These are phyloP conservation scores for Arctia plantaginis DNA, from an alignment of 2,888 invertebrate species.

Conservation along the genomic window DNA sequence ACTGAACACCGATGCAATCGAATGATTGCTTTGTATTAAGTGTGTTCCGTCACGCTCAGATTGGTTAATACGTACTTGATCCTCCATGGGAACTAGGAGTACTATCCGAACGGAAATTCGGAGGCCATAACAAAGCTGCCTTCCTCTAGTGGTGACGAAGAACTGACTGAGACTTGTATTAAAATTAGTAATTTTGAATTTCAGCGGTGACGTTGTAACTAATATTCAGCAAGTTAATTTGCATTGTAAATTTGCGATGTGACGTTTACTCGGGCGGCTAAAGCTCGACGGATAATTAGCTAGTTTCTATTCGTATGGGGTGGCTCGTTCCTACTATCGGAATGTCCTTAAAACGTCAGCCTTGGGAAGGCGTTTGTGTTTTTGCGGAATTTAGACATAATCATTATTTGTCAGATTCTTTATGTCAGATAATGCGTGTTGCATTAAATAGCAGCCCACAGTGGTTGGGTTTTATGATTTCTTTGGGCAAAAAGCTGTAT, in stretches of 20 bases:
- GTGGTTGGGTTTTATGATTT: constrained; percentile 60
- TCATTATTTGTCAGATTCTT: constrained; percentile 60
- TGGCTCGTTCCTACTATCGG: constrained; percentile 64
- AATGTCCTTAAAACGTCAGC: constrained; percentile 73
- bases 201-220: constrained; percentile 82
- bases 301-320: constrained; percentile 83
- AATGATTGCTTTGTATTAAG: constrained; percentile 63
- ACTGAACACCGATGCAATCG: constrained; percentile 66
- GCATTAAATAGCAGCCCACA: constrained; percentile 56
- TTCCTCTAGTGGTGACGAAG: constrained; percentile 79
- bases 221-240: constrained; percentile 84
- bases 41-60: constrained; percentile 59
- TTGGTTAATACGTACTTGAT: constrained; percentile 79
- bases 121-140: constrained; percentile 76
- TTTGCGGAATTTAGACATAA: constrained; percentile 53
- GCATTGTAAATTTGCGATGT: constrained; percentile 84
- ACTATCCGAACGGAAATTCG: constrained; percentile 60
- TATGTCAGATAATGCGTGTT: constrained; percentile 50
- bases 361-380: constrained; percentile 55
- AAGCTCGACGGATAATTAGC: constrained; percentile 85
- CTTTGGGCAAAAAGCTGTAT: constrained; percentile 53
- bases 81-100: constrained; percentile 72
- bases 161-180: constrained; percentile 84
- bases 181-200: constrained; percentile 86
- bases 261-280: constrained; percentile 78